Conservation (phyloP, 2,888 invertebrate species). For the Crioceris asparagi region DNA sequence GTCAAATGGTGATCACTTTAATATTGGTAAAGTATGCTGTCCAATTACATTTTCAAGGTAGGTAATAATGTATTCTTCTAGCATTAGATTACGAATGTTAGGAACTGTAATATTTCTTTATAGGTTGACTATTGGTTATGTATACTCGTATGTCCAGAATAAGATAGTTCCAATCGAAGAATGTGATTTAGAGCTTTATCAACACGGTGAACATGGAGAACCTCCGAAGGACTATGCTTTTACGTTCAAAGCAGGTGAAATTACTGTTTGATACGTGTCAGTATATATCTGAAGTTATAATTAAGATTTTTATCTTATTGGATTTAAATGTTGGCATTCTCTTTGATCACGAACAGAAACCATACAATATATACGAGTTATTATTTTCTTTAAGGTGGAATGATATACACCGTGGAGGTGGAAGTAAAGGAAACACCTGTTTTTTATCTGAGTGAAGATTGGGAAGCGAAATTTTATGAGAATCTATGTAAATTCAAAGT, state of each 20-base stretch:
- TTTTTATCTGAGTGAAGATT: slow-evolving; percentile 49
- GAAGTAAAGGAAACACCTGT: slow-evolving; percentile 42
- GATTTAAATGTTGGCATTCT: not conserved
- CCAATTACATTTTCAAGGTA: slow-evolving; percentile 51
- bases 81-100: too few relatives aligned
- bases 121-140: slow-evolving; percentile 52
- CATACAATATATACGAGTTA: too few relatives aligned
- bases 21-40: slow-evolving; percentile 50
- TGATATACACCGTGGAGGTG: slow-evolving; percentile 43
- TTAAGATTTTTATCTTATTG: slow-evolving; percentile 3
- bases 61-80: too few relatives aligned
- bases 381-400: slow-evolving; percentile 36
- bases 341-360: too few relatives aligned
- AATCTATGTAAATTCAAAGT: slow-evolving; percentile 47
- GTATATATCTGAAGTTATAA: not conserved
- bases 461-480: slow-evolving; percentile 49
- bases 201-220: slow-evolving; percentile 49
- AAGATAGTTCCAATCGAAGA: slow-evolving; percentile 38
- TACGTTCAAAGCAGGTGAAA: slow-evolving; percentile 45
- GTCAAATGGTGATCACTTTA: slow-evolving; percentile 58
- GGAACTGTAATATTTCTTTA: slow-evolving; percentile 2
- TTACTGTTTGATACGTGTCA: not conserved
- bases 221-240: slow-evolving; percentile 54
- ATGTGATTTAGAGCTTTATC: slow-evolving; percentile 47
- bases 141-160: slow-evolving; percentile 39